These are phyloP conservation scores for Stomatorhinus ivindoensis DNA, from an alignment of 2,113 vertebrate species.

Conservation along the genomic window DNA sequence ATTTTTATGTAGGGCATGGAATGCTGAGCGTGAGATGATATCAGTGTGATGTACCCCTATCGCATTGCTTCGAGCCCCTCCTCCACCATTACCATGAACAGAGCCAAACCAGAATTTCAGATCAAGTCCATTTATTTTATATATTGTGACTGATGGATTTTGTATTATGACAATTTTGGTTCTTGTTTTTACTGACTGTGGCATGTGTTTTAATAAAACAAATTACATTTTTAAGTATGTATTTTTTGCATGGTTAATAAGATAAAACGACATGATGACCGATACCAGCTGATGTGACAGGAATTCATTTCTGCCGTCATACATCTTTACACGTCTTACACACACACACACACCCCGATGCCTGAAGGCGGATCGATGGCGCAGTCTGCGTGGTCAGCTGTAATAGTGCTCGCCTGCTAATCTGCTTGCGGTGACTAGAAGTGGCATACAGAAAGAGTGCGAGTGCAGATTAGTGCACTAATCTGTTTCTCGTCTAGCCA, in stretches of 20 bases:
- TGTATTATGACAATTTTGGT: conserved; percentile 27
- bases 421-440: conserved; percentile 17
- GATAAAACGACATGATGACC: not conserved
- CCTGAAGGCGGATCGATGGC: not conserved
- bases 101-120: not conserved
- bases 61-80: not conserved
- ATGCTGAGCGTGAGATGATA: not conserved
- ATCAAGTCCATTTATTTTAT: conserved; percentile 20
- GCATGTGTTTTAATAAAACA: conserved; percentile 55
- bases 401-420: conserved; percentile 7
- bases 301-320: not conserved
- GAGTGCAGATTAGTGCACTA: conserved; percentile 39
- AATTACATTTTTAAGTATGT: conserved; percentile 40
- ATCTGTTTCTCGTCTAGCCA: conserved; percentile 43
- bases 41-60: not conserved
- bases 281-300: not conserved
- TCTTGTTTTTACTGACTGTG: conserved; percentile 43
- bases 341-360: not conserved
- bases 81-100: not conserved
- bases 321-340: not conserved
- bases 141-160: conserved; percentile 24
- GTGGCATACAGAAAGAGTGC: not conserved
- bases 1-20: not conserved
- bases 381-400: not conserved
- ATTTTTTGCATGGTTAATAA: not conserved